Base-by-base conservation (phyloP, 2,888 invertebrate species). In the Abrostola triplasia region DNA sequence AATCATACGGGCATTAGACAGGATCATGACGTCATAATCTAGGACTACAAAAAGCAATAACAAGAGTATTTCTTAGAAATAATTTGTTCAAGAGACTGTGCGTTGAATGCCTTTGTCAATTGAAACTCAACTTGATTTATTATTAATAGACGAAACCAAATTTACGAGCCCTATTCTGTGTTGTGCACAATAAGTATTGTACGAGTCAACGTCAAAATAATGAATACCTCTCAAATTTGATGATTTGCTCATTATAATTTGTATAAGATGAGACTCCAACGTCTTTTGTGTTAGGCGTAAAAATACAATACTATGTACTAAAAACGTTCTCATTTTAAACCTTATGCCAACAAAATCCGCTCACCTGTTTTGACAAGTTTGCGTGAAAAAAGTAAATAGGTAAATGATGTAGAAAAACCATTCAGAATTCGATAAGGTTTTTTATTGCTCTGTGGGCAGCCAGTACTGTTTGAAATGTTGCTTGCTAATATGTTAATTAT, bases 131-230 rank as follows among this genome's bases (percentile, higher is more conserved):
- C 58, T 56, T 42, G 50, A 64, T 65, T 52, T 55, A 61, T 64
- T 71, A 61, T 68, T 51, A 75, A 58, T 44, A 54, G 53, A 59
- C 68, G 48, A 60, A 62, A 63, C 48, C 77, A 63, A 76, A 67
- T 73, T 63, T 73, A 61, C 52, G 59, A 38, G 60, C 36, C 49
- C 73, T 41, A 60, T 65, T 77, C 59, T 76, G 12, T 40, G 38
- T 11, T 51, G 8, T n/a, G 49, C 59, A 78, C 71, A 80, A 79
- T 80, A 69, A 68, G 67, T 69, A 70, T 76, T 79, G 75, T 74
- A 54, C 49, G 47, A 48, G 56, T 57, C 51, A 60, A 37, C 54
- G 42, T 59, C 51, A 36, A 62, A 70, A 73, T 70, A 67, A 58
- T 76, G 61, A 79, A 78, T 76, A 51, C 65, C 63, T 61, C 69